Evolutionary conservation across 2,797 vertebrate genomes (phyloP).

Genomic region (Knipowitschia caucasica): DNA sequence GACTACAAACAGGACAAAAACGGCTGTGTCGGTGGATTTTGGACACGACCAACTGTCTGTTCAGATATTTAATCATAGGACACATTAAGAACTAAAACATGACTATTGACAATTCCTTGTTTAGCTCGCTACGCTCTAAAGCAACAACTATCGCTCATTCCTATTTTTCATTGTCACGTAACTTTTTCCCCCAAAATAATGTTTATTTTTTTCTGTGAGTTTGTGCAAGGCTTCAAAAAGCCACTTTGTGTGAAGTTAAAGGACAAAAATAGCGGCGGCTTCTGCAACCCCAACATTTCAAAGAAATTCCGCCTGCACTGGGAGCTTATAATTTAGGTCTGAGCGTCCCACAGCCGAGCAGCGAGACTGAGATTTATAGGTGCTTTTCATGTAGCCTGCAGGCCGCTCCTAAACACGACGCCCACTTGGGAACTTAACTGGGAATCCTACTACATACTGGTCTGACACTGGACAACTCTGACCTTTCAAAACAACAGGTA

Average conservation of each 20-base stretch:
- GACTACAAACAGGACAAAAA: too few species aligned
- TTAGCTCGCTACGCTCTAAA: too few species aligned
- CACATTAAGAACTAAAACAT: too few species aligned
- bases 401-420: conserved; percentile 27
- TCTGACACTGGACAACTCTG: neutral
- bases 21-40: too few species aligned
- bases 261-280: conserved; percentile 51
- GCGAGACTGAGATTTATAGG: conserved; percentile 61
- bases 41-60: too few species aligned
- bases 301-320: conserved; percentile 64
- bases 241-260: conserved; percentile 17
- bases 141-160: too few species aligned
- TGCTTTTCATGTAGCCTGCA: conserved; percentile 56
- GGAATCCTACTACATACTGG: neutral
- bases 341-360: conserved; percentile 57
- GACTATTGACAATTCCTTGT: too few species aligned
- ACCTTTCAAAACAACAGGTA: neutral
- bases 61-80: too few species aligned
- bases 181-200: neutral
- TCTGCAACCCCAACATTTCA: conserved; percentile 57
- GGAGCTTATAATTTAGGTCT: conserved; percentile 69
- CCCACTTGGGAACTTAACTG: conserved; percentile 7
- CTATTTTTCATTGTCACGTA: too few species aligned
- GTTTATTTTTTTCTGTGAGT: neutral
- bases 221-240: neutral